Evolutionary conservation across 2,113 vertebrate species (phyloP).

Genomic region (Hippocampus abdominalis): DNA sequence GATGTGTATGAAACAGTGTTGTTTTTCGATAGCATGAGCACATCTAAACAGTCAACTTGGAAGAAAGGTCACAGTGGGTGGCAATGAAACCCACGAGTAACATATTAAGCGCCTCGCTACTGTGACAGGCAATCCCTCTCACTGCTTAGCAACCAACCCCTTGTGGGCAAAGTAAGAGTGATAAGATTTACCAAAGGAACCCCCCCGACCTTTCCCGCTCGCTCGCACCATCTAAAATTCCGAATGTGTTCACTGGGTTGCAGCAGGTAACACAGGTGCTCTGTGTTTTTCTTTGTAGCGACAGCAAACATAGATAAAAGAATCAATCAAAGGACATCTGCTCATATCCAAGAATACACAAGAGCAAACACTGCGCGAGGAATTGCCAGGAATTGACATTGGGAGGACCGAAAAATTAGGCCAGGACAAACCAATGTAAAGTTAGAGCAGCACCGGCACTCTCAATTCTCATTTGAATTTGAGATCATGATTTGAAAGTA

Average conservation of each 20-base stretch:
- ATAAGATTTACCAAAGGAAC: slow-evolving; percentile 40
- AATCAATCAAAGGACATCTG: slow-evolving; percentile 5
- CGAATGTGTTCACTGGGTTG: slow-evolving; percentile 39
- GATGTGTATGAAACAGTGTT: slow-evolving; percentile 20
- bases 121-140: slow-evolving; percentile 46
- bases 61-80: slow-evolving; percentile 19
- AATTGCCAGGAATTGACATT: neutral
- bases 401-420: neutral
- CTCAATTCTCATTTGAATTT: no score
- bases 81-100: slow-evolving; percentile 38
- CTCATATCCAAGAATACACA: neutral
- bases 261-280: slow-evolving; percentile 25
- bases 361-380: neutral
- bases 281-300: neutral
- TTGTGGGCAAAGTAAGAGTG: slow-evolving; percentile 38
- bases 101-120: slow-evolving; percentile 48
- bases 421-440: neutral
- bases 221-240: slow-evolving; percentile 26
- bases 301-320: neutral
- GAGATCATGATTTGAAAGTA: neutral
- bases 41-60: slow-evolving; percentile 22
- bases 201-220: slow-evolving; percentile 10
- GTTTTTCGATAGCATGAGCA: slow-evolving; percentile 17
- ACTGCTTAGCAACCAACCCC: slow-evolving; percentile 56
- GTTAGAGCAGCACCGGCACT: neutral